Conservation (phyloP, 2,888 invertebrate species). For the Tethea ocularis region DNA sequence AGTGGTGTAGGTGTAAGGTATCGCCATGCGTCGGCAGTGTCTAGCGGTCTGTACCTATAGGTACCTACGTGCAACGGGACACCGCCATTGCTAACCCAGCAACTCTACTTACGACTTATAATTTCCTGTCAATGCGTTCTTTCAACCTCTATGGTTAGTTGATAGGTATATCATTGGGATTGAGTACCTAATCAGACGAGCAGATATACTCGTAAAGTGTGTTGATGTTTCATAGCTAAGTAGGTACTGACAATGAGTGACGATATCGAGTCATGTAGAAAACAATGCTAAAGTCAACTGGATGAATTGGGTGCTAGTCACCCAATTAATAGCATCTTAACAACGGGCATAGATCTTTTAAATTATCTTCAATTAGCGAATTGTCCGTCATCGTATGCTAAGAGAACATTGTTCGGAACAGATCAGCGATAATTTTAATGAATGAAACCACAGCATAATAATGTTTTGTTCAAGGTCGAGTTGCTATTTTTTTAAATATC, state of each 20-base stretch:
- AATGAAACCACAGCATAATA: constrained; percentile 53
- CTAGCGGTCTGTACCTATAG: constrained; percentile 27
- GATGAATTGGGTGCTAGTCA: constrained; percentile 50
- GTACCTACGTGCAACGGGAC: constrained; percentile 60
- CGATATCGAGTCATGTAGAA: constrained; percentile 23
- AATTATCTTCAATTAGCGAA: constrained; percentile 61
- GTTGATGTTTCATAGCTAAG: neutral
- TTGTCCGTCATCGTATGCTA: constrained; percentile 42
- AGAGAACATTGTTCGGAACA: constrained; percentile 36
- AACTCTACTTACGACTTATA: constrained; percentile 45
- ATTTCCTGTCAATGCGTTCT: constrained; percentile 55
- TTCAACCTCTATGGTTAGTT: constrained; percentile 20
- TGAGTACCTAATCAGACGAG: neutral
- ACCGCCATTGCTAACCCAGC: constrained; percentile 49
- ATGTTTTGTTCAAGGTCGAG: constrained; percentile 62
- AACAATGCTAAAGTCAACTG: constrained; percentile 31
- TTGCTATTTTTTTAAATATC: constrained; percentile 43
- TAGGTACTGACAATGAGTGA: constrained; percentile 4
- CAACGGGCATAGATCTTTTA: constrained; percentile 46
- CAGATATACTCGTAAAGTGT: no score
- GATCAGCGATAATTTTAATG: constrained; percentile 54
- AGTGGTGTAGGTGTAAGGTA: constrained; percentile 40
- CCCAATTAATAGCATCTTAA: constrained; percentile 51
- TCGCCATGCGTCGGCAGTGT: constrained; percentile 28
- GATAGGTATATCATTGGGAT: neutral